A percentile compares a stretch with the other conserved stretches of the same genome.
These are phyloP conservation scores for Xenus cinereus DNA, from an alignment of 2,113 vertebrate genomes.

Conservation along the genomic window DNA sequence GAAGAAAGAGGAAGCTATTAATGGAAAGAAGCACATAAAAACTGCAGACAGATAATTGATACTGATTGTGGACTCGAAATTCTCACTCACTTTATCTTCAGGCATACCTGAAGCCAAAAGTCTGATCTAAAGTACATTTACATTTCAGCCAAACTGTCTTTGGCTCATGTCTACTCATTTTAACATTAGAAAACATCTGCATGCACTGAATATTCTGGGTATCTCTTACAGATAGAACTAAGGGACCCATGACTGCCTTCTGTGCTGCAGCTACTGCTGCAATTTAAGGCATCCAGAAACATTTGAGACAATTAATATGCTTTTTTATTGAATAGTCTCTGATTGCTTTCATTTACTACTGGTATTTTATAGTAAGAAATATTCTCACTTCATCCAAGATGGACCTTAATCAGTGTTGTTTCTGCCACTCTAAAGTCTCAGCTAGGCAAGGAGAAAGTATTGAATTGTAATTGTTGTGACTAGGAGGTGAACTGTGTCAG, in stretches of 20 bases:
- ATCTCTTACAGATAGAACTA: not conserved
- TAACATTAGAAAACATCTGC: not conserved
- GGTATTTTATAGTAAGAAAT: not conserved
- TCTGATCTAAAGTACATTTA: not conserved
- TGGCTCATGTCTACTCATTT: not conserved
- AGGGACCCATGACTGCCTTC: not conserved
- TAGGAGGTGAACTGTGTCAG: not conserved
- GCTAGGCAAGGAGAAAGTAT: not conserved
- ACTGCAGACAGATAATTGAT: not conserved
- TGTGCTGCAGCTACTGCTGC: not conserved
- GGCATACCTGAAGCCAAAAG: not conserved
- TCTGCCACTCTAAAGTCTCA: not conserved
- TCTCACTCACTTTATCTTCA: not conserved
- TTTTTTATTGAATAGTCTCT: not conserved
- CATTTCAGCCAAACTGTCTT: not conserved
- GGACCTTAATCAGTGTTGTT: not conserved
- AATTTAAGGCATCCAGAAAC: not conserved
- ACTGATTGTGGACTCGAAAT: not conserved
- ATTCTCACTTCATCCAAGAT: not conserved
- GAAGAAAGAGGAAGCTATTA: not conserved
- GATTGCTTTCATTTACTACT: not conserved
- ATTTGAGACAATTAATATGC: not conserved
- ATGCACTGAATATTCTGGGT: not conserved
- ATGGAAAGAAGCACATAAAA: not conserved
- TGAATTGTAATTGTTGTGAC: not conserved